A percentile compares a stretch with the other conserved stretches of the same genome.
phyloP scores from a whole-genome alignment of 2,888 invertebrate species.

The Notodonta ziczac region DNA sequence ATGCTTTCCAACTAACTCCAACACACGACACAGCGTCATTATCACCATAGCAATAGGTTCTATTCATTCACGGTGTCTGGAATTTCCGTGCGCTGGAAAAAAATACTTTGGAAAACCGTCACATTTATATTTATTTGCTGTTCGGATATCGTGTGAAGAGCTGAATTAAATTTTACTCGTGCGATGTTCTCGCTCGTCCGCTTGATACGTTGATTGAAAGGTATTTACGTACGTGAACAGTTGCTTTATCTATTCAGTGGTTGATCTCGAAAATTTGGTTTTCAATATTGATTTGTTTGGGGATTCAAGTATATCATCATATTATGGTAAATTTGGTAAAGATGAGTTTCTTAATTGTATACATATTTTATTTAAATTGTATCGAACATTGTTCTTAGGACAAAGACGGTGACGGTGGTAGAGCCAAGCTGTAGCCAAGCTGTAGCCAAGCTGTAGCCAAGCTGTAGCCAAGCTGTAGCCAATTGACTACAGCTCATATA shows the following conservation, averaged over 20 bases:
- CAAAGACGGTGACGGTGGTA: no score
- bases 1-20: conserved; percentile 45
- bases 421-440: no score
- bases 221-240: conserved; percentile 60
- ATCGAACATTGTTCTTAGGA: no score
- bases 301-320: background rate
- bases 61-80: conserved; percentile 20
- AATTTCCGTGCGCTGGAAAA: conserved; percentile 29
- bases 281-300: conserved; percentile 17
- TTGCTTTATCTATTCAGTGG: conserved; percentile 36
- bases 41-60: conserved; percentile 8
- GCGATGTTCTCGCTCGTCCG: conserved; percentile 50
- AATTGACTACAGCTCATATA: no score
- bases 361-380: no score
- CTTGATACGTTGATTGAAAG: conserved; percentile 71
- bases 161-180: conserved; percentile 64
- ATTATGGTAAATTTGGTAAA: background rate
- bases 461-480: no score
- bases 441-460: no score
- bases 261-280: conserved; percentile 22
- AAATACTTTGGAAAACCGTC: conserved; percentile 39
- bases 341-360: no score
- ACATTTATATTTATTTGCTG: conserved; percentile 61
- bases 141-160: conserved; percentile 57
- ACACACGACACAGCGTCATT: conserved; percentile 39